Evolutionary conservation across 2,113 vertebrate genomes (phyloP), one percentile per base, ranked within the genome.

Genomic region (Pleuronectes platessa): DNA sequence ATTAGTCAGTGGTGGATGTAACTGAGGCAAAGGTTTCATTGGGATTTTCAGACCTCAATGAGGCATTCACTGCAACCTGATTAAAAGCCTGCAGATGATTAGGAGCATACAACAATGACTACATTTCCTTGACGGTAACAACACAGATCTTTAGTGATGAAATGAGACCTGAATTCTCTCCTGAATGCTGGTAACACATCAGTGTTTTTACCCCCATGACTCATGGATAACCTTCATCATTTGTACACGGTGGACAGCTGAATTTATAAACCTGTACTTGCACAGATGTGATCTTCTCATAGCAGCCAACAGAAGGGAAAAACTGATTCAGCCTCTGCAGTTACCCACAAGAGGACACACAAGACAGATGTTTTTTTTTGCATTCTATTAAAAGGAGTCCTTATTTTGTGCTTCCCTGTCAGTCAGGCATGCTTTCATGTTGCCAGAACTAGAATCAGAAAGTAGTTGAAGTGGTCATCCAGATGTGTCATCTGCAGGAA

Each of bases 191-290:
- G 73, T 81, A 66, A 80, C 23, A 47, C 51, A 31, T 31, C 31
- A 31, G 31, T 31, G 31, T 31, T 31, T 31, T 64, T 65, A 13
- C 4, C 0, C 14, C 68, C 0, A 4, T 87, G 85, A 90, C 56
- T 86, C 83, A 87, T 62, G 42, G 67, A 68, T 61, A 78, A 70
- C 70, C 14, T 74, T 45, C 75, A 80, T 75, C 78, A 78, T 61
- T 73, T 49, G 62, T 42, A 58, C 45, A 73, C 13, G 14, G n/a
- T 67, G 23, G n/a, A 76, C 66, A 60, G 61, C 64, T 64, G n/a
- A 61, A 47, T 47, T 47, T 47, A 31, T 7, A 31, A 31, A 6
- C 31, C 31, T 31, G 6, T 8, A 31, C 31, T 31, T 31, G 31
- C 31, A 31, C 31, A 31, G 31, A 31, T 31, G 31, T 31, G 31